phyloP scores from a whole-genome alignment of 2,888 invertebrate species.

The Dynastes maya region DNA sequence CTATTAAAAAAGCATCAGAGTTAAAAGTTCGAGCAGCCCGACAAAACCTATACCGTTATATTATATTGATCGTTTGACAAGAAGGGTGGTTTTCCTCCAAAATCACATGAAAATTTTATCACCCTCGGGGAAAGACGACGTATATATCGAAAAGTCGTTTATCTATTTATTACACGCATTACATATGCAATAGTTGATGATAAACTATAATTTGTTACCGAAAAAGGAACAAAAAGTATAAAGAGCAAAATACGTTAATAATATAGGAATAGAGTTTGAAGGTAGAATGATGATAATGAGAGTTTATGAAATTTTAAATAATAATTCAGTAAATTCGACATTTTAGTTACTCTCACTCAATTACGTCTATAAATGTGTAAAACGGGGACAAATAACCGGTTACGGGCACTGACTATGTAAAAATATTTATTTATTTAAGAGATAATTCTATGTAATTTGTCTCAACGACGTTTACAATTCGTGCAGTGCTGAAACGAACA shows the following conservation, averaged over 20 bases:
- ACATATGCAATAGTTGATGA: constrained; percentile 31
- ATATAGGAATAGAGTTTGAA: constrained; percentile 22
- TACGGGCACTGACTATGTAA: constrained; percentile 44
- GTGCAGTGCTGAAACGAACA: constrained; percentile 40
- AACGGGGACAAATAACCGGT: constrained; percentile 32
- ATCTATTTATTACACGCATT: constrained; percentile 31
- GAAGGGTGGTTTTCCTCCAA: constrained; percentile 35
- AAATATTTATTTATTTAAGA: constrained; percentile 50
- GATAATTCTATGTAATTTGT: constrained; percentile 47
- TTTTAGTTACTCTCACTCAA: constrained; percentile 41
- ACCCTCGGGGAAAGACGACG: constrained; percentile 13
- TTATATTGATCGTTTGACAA: constrained; percentile 45
- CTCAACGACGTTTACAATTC: constrained; percentile 34
- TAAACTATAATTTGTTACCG: constrained; percentile 39
- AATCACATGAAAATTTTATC: constrained; percentile 42
- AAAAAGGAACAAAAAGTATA: constrained; percentile 6
- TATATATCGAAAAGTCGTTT: constrained; percentile 1
- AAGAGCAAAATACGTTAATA: constrained; percentile 16
- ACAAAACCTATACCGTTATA: not conserved
- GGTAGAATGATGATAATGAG: constrained; percentile 20
- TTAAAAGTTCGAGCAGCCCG: not conserved
- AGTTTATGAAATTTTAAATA: constrained; percentile 45
- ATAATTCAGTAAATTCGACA: constrained; percentile 42
- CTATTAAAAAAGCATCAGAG: constrained; percentile 3
- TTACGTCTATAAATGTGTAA: constrained; percentile 41